Conservation (phyloP, 2,797 vertebrate species). For the Sarcoramphus papa region DNA sequence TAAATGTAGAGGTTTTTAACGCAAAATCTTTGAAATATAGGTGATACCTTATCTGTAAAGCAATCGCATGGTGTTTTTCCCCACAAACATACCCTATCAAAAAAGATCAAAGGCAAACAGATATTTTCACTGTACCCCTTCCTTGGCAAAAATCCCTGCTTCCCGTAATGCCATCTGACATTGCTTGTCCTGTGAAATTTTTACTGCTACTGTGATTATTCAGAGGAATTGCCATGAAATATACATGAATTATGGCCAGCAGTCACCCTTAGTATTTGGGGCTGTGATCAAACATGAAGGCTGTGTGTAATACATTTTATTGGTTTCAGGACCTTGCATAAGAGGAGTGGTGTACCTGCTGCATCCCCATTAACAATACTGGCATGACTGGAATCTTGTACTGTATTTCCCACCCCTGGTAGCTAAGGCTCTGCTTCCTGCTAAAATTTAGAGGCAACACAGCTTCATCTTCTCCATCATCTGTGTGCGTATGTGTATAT, state of each 20-base stretch:
- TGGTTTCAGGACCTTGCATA: background rate
- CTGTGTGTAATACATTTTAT: background rate
- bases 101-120: background rate
- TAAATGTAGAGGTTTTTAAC: background rate
- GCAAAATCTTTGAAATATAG: background rate
- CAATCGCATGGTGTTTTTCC: background rate
- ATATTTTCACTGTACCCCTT: background rate
- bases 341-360: background rate
- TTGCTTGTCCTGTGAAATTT: background rate
- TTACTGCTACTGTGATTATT: background rate
- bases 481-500: background rate
- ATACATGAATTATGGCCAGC: background rate
- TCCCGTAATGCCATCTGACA: background rate
- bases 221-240: slow-evolving; percentile 10
- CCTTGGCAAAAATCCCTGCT: background rate
- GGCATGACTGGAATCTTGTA: background rate
- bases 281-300: background rate
- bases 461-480: background rate
- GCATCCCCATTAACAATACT: background rate
- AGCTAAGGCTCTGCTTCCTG: background rate
- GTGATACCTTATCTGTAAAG: background rate
- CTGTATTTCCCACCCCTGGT: background rate
- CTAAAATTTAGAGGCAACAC: background rate
- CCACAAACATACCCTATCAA: background rate
- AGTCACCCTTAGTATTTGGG: background rate